Conservation (phyloP, 1,140 invertebrate species). For the Drosophila ohnishii region DNA sequence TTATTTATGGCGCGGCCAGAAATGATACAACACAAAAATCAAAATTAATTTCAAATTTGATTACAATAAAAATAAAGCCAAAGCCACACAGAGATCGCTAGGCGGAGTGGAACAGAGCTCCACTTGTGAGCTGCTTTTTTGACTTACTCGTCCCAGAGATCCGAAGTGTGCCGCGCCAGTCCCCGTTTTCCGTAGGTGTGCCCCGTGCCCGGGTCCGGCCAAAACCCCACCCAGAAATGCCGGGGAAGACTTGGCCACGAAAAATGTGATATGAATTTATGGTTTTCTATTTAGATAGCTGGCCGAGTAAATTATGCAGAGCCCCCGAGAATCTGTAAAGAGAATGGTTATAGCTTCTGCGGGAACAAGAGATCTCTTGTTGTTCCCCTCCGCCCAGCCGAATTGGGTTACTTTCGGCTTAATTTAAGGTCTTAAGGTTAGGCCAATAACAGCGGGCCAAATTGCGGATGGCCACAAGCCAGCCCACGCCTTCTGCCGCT, state of each 20-base stretch:
- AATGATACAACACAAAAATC: slow-evolving; percentile 52
- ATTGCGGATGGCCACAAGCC: slow-evolving; percentile 69
- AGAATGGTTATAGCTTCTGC: slow-evolving; percentile 48
- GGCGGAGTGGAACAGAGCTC: slow-evolving; percentile 1
- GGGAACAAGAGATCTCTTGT: slow-evolving; percentile 39
- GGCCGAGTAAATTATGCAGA: slow-evolving; percentile 63
- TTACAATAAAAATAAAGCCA: slow-evolving; percentile 72
- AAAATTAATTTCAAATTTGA: slow-evolving; percentile 79
- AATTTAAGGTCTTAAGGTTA: slow-evolving; percentile 71
- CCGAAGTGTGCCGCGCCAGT: slow-evolving; percentile 49
- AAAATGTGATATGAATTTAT: slow-evolving; percentile 65
- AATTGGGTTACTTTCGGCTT: slow-evolving; percentile 77
- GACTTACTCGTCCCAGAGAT: slow-evolving; percentile 34
- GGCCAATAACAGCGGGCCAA: slow-evolving; percentile 49
- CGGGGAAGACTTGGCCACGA: slow-evolving; percentile 41
- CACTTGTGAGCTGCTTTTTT: slow-evolving; percentile 64
- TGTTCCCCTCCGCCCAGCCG: slow-evolving; percentile 21
- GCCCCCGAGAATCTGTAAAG: slow-evolving; percentile 25
- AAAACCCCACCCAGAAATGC: slow-evolving; percentile 63
- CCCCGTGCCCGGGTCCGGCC: slow-evolving; percentile 8
- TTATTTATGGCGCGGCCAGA: slow-evolving; percentile 67
- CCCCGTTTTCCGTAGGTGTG: slow-evolving; percentile 39
- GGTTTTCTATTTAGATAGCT: slow-evolving; percentile 71
- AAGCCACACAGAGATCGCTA: slow-evolving; percentile 48
- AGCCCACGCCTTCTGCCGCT: slow-evolving; percentile 68